phyloP scores from a whole-genome alignment of 2,113 vertebrate species.

The Silurus asotus region DNA sequence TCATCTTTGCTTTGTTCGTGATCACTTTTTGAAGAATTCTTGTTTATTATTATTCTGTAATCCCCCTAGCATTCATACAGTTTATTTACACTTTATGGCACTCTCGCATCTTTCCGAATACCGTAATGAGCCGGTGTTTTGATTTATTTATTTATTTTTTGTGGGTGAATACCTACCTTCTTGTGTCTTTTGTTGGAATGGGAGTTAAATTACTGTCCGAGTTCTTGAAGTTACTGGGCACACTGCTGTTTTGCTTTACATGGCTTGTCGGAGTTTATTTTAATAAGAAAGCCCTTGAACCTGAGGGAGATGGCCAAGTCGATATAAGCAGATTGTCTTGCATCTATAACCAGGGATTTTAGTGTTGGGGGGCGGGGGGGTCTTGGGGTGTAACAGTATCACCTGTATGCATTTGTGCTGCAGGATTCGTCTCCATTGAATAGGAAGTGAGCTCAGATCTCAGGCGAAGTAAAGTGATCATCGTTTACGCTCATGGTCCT shows the following conservation, averaged over 20 bases:
- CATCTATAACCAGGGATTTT: conserved; percentile 27
- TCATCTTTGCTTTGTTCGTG: background rate
- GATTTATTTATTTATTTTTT: too few species aligned
- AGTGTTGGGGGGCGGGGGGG: background rate
- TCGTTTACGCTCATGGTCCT: background rate
- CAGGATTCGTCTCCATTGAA: background rate
- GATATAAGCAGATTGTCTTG: conserved; percentile 37
- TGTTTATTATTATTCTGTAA: background rate
- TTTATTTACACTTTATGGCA: background rate
- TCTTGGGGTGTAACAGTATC: too few species aligned
- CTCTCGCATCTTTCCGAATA: background rate
- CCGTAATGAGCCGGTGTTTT: background rate
- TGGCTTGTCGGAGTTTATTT: conserved; percentile 33
- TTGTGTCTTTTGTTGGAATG: conserved; percentile 16
- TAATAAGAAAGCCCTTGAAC: conserved; percentile 40
- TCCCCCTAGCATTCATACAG: background rate
- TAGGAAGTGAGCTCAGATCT: background rate
- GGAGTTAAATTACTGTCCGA: background rate
- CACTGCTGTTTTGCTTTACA: conserved; percentile 26
- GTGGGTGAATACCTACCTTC: conserved; percentile 10
- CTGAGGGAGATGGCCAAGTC: conserved; percentile 30
- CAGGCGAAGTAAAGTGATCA: too few species aligned
- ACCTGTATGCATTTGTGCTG: background rate
- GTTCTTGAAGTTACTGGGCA: conserved; percentile 21
- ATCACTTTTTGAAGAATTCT: background rate